Percentiles rank a stretch among this genome's conserved stretches.
phyloP scores from a whole-genome alignment of 2,113 vertebrate species.

The Stercorarius parasiticus region DNA sequence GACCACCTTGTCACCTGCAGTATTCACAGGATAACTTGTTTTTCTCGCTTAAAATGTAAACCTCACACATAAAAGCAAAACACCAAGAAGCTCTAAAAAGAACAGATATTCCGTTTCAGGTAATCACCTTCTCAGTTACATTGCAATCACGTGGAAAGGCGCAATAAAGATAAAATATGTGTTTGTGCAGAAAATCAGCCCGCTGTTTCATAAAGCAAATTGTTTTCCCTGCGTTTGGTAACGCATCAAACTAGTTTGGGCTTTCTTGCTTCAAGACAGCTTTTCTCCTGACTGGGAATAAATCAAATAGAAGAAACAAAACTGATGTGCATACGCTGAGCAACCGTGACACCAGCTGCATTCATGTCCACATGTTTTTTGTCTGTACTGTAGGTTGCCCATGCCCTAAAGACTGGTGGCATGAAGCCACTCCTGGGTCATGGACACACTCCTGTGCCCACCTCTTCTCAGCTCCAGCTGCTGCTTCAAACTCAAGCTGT shows the following conservation, averaged over 20 bases:
- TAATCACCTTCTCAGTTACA: slow-evolving; percentile 33
- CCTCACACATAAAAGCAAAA: neutral
- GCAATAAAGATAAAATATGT: neutral
- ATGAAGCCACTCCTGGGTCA: accelerated
- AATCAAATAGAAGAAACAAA: neutral
- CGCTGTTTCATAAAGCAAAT: neutral
- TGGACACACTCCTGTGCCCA: neutral
- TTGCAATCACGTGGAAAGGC: neutral
- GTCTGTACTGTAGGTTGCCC: accelerated
- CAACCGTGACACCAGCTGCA: neutral
- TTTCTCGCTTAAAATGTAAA: slow-evolving; percentile 9
- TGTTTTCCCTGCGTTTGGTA: neutral
- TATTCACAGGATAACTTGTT: neutral
- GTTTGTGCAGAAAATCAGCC: neutral
- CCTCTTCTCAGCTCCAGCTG: neutral
- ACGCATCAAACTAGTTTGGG: neutral
- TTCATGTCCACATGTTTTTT: neutral
- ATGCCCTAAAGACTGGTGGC: neutral
- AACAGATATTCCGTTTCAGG: neutral
- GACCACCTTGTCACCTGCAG: neutral
- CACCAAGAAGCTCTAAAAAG: neutral
- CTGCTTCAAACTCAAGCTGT: neutral
- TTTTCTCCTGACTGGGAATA: neutral
- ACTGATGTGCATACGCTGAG: neutral
- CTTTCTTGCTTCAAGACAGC: neutral